Conservation (phyloP, 1,140 invertebrate species). For the Drosophila equinoxialis region DNA sequence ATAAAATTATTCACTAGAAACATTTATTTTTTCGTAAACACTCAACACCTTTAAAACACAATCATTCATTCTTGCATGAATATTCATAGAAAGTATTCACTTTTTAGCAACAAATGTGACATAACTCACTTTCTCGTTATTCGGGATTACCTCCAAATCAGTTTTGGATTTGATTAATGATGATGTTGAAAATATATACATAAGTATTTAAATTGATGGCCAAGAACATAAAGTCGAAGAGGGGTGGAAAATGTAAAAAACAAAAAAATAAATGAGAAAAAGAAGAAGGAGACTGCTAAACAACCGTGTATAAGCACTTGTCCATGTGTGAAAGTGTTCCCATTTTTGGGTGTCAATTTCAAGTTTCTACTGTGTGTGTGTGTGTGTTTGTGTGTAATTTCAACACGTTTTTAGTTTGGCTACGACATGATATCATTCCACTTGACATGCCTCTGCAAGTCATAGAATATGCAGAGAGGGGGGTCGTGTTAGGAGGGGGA, state of each 20-base stretch:
- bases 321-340: constrained; percentile 74
- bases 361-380: constrained; percentile 31
- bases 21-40: not conserved
- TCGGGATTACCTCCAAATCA: not conserved
- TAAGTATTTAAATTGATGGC: not conserved
- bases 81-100: constrained; percentile 3
- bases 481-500: not conserved
- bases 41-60: not conserved
- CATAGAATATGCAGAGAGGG: not conserved
- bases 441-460: constrained; percentile 28
- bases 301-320: constrained; percentile 14
- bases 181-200: not conserved
- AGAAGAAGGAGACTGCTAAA: constrained; percentile 29
- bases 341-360: constrained; percentile 70
- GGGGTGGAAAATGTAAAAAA: not conserved
- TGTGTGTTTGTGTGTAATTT: not conserved
- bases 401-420: constrained; percentile 11
- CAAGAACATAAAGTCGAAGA: not conserved
- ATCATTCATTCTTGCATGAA: not conserved
- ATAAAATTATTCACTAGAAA: too few relatives aligned
- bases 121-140: not conserved
- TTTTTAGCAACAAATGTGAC: not conserved
- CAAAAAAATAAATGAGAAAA: not conserved
- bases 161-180: not conserved
- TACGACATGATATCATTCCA: constrained; percentile 36